These are phyloP conservation scores for Callimorpha dominula DNA, from an alignment of 2,888 invertebrate genomes.

Conservation along the genomic window DNA sequence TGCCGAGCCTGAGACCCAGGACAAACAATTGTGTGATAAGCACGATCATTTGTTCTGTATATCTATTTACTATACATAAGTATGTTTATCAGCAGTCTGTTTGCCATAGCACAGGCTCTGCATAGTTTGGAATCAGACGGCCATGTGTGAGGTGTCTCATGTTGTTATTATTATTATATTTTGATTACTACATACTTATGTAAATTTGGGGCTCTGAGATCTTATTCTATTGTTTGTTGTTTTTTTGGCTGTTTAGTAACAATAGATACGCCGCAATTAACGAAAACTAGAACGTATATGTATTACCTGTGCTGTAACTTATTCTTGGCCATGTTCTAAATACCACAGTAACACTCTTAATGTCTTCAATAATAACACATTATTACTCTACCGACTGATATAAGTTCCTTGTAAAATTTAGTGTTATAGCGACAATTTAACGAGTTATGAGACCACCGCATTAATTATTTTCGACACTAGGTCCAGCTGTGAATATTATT, in stretches of 20 bases:
- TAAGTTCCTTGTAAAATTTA: conserved; percentile 1
- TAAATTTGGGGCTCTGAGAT: no score
- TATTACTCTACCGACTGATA: conserved; percentile 9
- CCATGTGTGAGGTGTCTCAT: no score
- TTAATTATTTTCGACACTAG: not conserved
- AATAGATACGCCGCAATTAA: not conserved
- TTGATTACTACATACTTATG: no score
- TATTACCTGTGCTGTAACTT: not conserved
- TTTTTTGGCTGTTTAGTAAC: not conserved
- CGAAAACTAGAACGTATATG: not conserved
- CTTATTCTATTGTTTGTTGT: not conserved
- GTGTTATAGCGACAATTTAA: not conserved
- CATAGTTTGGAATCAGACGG: no score
- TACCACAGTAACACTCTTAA: conserved; percentile 1
- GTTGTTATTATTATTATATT: no score
- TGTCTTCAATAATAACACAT: conserved; percentile 7
- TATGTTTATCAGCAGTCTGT: no score
- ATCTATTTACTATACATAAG: no score
- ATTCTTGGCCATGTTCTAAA: conserved; percentile 3
- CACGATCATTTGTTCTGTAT: no score
- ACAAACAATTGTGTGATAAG: no score
- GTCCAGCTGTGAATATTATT: not conserved
- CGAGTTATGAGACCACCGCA: not conserved
- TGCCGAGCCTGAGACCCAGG: no score
- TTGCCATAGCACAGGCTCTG: no score